Base-by-base conservation (phyloP, 2,888 invertebrate genomes). In the Ashinkailepas kermadecensis region DNA sequence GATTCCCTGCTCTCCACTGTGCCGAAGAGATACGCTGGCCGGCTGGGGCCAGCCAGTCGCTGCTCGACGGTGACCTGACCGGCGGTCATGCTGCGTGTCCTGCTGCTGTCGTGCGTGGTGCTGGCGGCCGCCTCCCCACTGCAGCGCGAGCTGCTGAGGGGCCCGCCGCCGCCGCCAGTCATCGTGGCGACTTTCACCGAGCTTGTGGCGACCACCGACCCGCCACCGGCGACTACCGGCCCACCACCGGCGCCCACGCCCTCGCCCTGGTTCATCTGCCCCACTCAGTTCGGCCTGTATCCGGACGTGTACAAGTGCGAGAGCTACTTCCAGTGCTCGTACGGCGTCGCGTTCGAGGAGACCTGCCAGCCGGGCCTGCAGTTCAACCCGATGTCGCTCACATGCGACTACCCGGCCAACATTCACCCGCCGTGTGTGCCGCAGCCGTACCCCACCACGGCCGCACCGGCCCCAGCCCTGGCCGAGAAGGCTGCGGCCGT, bases 231-330 rank as follows among this genome's bases (percentile, higher is more conserved):
- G 15, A 21, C 25, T n/a, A 12, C 23, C 11, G 7, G 12, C 25
- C 25, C 67, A 1, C 7, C 13, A 15, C 39, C 74, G 8, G 11
- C 54, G 9, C 74, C 74, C 12, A 74, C 74, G 21, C 74, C 74
- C 10, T 74, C 74, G 18, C 74, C 74, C 10, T 74, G 74, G 74
- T 74, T 74, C 74, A 13, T 11, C 39, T 74, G 74, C 54, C 74
- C 74, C 15, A 21, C 54, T 10, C 8, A 18, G 18, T 74, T 74
- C 74, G 74, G 74, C 21, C 74, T 74, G 74, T 74, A 74, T 15
- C 74, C 74, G 6, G 74, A 74, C 54, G 12, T 23, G 54, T 74
- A 74, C 74, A 21, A 74, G 54, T 74, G 74, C 56, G 21, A 3
- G 21, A 18, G 21, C 56, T 74, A 74, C 54, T 74, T 74, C 56